phyloP scores from a whole-genome alignment of 2,888 invertebrate species.

The Drosophila niveifrons region DNA sequence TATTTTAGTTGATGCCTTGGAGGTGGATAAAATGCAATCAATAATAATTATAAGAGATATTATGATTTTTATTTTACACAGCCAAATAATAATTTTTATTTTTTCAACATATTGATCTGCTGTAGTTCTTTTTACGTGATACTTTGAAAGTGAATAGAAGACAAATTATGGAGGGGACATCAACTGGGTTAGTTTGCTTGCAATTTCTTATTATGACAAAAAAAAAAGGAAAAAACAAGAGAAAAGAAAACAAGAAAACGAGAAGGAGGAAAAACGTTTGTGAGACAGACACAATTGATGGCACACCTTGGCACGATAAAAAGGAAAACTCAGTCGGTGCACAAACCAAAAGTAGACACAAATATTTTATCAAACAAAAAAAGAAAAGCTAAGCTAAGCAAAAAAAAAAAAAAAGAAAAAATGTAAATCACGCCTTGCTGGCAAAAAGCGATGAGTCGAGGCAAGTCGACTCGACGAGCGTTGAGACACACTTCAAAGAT shows the following conservation, averaged over 20 bases:
- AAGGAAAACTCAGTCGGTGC: constrained; percentile 80
- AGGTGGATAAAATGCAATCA: too few relatives aligned
- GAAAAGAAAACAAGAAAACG: constrained; percentile 37
- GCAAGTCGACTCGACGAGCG: constrained; percentile 34
- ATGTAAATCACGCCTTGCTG: constrained; percentile 72
- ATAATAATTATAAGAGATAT: too few relatives aligned
- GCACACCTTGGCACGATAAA: constrained; percentile 82
- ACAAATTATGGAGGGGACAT: background rate
- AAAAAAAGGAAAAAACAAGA: constrained; percentile 25
- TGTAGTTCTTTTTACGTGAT: background rate
- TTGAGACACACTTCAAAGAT: constrained; percentile 78
- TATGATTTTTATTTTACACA: too few relatives aligned
- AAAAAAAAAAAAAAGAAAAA: constrained; percentile 71
- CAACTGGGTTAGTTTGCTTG: constrained; percentile 65
- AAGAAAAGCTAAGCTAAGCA: constrained; percentile 25
- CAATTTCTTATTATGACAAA: constrained; percentile 49
- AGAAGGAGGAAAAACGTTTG: constrained; percentile 52
- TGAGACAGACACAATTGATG: constrained; percentile 73
- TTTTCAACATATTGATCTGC: background rate
- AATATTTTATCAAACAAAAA: constrained; percentile 70
- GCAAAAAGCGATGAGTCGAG: constrained; percentile 37
- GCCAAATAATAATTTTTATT: too few relatives aligned
- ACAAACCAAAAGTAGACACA: constrained; percentile 61
- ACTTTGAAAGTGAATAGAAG: constrained; percentile 20
- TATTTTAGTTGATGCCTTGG: too few relatives aligned